phyloP scores from a whole-genome alignment of 2,797 vertebrate species.

The Chelon auratus region DNA sequence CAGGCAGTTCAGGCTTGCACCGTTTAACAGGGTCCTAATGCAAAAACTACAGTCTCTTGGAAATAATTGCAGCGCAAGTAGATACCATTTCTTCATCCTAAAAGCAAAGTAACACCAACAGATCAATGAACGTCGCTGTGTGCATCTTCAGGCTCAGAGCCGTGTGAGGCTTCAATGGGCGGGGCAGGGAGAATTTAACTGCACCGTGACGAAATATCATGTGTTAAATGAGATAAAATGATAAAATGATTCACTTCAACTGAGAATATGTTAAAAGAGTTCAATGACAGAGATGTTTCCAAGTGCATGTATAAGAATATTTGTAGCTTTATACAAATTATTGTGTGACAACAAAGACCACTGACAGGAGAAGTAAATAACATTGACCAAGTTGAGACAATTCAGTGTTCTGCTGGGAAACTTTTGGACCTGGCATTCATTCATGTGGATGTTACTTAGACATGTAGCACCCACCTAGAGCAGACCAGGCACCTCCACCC shows the following conservation, averaged over 20 bases:
- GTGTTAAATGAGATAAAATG: neutral
- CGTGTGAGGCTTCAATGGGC: neutral
- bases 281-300: too few species aligned
- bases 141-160: conserved; percentile 17
- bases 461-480: too few species aligned
- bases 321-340: neutral
- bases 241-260: neutral
- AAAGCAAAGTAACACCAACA: neutral
- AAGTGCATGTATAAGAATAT: neutral
- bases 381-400: too few species aligned
- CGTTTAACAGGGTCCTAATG: conserved; percentile 59
- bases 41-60: conserved; percentile 42
- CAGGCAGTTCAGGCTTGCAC: conserved; percentile 46
- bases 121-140: conserved; percentile 18
- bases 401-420: too few species aligned
- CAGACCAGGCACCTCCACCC: too few species aligned
- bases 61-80: conserved; percentile 25
- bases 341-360: too few species aligned
- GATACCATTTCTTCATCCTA: conserved; percentile 10
- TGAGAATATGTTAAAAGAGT: neutral
- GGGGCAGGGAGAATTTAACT: neutral
- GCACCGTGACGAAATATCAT: neutral
- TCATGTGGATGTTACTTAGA: too few species aligned
- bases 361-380: too few species aligned
- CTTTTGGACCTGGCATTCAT: too few species aligned